A percentile compares a stretch with the other conserved stretches of the same genome.
Evolutionary conservation across 2,797 vertebrate species (phyloP).

Genomic region (Hypotaenidia philippensis): DNA sequence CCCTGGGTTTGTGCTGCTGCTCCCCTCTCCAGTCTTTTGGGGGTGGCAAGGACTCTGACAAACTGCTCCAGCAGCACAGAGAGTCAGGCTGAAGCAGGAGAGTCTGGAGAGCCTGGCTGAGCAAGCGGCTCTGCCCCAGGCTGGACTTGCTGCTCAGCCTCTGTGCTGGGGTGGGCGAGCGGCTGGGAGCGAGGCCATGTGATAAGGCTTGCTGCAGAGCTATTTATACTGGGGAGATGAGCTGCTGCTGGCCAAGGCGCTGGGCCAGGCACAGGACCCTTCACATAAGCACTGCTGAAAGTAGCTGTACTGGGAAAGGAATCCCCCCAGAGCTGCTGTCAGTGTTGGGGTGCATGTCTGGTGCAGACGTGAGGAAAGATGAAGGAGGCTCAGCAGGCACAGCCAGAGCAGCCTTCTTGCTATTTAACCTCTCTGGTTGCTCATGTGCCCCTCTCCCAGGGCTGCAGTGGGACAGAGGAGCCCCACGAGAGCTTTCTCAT

Average conservation of each 20-base stretch:
- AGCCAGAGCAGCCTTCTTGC: not conserved
- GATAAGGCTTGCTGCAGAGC: not conserved
- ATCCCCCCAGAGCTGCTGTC: not conserved
- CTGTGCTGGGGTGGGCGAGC: not conserved
- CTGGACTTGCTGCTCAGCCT: not conserved
- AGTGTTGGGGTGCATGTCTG: rapidly evolving
- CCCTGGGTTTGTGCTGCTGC: rapidly evolving
- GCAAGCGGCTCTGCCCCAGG: rapidly evolving
- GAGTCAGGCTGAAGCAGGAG: not conserved
- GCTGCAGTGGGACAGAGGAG: rapidly evolving
- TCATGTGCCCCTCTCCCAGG: not conserved
- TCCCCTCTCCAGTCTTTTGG: not conserved
- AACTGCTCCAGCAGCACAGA: not conserved
- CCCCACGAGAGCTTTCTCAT: not conserved
- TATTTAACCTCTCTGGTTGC: not conserved
- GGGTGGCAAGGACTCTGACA: not conserved
- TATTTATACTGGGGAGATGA: not conserved
- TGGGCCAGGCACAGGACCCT: not conserved
- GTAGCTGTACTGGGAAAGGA: not conserved
- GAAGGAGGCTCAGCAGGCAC: not conserved
- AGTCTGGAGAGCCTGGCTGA: not conserved
- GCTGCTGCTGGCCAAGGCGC: not conserved
- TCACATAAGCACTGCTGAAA: not conserved
- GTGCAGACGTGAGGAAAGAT: not conserved
- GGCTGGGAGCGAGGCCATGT: not conserved